Evolutionary conservation across 2,888 invertebrate genomes (phyloP), one percentile per base, ranked within the genome.

Genomic region (Melanchra persicariae): DNA sequence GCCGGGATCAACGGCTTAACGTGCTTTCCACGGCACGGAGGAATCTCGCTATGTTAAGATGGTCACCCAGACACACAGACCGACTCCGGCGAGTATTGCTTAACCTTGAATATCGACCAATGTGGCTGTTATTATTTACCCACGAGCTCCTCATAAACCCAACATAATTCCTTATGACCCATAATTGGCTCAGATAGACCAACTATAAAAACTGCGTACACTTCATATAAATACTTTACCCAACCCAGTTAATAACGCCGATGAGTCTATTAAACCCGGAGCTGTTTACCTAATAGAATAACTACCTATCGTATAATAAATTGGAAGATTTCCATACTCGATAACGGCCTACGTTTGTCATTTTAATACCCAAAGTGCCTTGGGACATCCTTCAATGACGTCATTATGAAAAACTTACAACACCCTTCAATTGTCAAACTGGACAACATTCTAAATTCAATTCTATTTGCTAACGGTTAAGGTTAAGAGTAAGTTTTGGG

Each of bases 221-320:
- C 57, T 82, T 77, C 63, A 58, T 64, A 79, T 81, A 74, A 66
- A 65, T 67, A 66, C 59, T 62, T 45, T 37, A 70, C 78, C 71
- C 83, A 75, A 77, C 87, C 83, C 83, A 88, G 89, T 85, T 93
- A 93, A 94, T 94, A 92, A 89, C 88, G 87, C 84, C 88, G 87
- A 95, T 93, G 94, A 90, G 94, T 96, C 93, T 93, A 95, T 95
- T 94, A 94, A 92, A 93, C 93, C 91, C 91, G 90, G 91, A 90
- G 93, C 90, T 95, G 95, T 96, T 95, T 95, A 93, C 94, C 90
- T 95, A 96, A 95, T 96, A 95, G 95, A 94, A 95, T 95, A 95
- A 95, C 93, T 93, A 94, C 93, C 91, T 93, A 93, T 94, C 93
- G 90, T 95, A 94, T 95, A 95, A 95, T 95, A 96, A 95, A 96